phyloP scores from a whole-genome alignment of 1,140 invertebrate species.

The Potamilus streckersoni region DNA sequence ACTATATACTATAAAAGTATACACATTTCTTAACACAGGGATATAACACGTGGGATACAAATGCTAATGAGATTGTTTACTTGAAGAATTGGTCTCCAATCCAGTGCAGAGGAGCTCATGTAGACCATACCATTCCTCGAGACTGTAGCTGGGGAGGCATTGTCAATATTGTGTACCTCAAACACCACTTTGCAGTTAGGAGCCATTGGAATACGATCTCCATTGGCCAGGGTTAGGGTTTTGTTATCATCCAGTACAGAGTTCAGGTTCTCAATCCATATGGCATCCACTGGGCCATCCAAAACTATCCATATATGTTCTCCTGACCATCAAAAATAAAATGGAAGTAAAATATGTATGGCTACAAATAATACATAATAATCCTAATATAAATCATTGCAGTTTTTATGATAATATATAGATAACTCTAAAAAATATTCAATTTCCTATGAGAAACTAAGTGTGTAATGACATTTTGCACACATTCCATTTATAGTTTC shows the following conservation, averaged over 20 bases:
- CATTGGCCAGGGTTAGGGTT: constrained; percentile 67
- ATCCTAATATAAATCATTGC: background rate
- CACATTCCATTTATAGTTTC: no score
- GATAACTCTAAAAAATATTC: no score
- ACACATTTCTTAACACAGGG: background rate
- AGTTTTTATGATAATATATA: background rate
- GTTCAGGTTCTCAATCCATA: constrained; percentile 69
- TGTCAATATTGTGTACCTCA: constrained; percentile 69
- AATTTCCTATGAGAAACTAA: no score
- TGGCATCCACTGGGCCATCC: constrained; percentile 68
- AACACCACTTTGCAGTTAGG: constrained; percentile 66
- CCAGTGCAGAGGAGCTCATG: constrained; percentile 64
- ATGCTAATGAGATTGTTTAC: constrained; percentile 31
- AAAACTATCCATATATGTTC: constrained; percentile 69
- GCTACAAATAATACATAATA: background rate
- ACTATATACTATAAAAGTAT: background rate
- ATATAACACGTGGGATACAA: background rate
- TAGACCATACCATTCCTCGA: constrained; percentile 68
- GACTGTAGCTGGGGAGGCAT: constrained; percentile 68
- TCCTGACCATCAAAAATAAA: constrained; percentile 41
- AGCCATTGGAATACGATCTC: constrained; percentile 68
- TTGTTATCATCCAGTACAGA: constrained; percentile 69
- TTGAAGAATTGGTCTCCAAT: constrained; percentile 65
- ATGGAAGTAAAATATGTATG: background rate
- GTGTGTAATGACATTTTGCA: no score